phyloP scores from a whole-genome alignment of 2,797 vertebrate genomes.

The Schizopygopsis malacanthus region DNA sequence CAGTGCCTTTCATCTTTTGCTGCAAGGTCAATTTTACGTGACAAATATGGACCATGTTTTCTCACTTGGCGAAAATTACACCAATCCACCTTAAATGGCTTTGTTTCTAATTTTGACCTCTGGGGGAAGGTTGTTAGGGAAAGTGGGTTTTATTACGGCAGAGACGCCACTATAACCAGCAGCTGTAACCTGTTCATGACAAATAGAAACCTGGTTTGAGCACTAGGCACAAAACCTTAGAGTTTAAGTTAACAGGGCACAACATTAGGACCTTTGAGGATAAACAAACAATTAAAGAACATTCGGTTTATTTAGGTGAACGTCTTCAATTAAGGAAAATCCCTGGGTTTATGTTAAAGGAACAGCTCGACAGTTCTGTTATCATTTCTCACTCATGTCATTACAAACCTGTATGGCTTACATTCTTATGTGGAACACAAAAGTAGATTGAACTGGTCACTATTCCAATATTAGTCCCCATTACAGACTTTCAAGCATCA shows the following conservation, averaged over 20 bases:
- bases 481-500: too few relatives aligned
- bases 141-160: conserved; percentile 23
- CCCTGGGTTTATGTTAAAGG: background rate
- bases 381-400: background rate
- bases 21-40: conserved; percentile 54
- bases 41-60: conserved; percentile 44
- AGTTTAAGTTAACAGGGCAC: background rate
- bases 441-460: too few relatives aligned
- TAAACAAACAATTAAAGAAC: conserved; percentile 8
- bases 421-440: too few relatives aligned
- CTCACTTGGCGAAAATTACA: conserved; percentile 24
- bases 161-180: background rate
- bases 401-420: too few relatives aligned
- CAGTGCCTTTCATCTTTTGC: conserved; percentile 59
- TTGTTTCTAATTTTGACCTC: conserved; percentile 26
- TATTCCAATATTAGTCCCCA: too few relatives aligned
- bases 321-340: background rate
- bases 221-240: background rate
- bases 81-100: conserved; percentile 9
- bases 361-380: background rate
- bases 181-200: background rate
- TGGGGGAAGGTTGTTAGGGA: conserved; percentile 3
- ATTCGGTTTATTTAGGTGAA: background rate
- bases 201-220: conserved; percentile 14
- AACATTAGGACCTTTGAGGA: background rate